Percentiles rank a stretch among this genome's conserved stretches.
Evolutionary conservation across 1,140 invertebrate species (phyloP).

Genomic region (Drosophila mojavensis): DNA sequence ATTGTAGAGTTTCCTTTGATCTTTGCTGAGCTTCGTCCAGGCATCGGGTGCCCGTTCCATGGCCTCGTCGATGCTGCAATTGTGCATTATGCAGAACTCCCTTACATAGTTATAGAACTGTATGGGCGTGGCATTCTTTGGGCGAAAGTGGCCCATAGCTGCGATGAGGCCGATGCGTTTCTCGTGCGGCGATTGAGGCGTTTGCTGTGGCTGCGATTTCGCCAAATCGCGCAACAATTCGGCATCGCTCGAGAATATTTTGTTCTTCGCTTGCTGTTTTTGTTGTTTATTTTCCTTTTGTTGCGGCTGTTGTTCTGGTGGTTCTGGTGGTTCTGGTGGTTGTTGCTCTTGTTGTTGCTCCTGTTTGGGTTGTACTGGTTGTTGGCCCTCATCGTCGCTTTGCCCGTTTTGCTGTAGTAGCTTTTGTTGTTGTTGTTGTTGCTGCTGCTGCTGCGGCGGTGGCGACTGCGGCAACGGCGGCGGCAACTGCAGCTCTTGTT

Average conservation of each 20-base stretch:
- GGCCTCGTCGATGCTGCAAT: constrained; percentile 69
- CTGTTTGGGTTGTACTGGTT: no score
- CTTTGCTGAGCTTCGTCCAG: constrained; percentile 39
- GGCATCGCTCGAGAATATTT: not conserved
- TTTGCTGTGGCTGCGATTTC: not conserved
- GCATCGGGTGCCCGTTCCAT: constrained; percentile 37
- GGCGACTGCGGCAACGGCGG: no score
- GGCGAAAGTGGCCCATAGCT: constrained; percentile 48
- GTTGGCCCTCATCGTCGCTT: no score
- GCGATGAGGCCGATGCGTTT: constrained; percentile 45
- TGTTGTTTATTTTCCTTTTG: no score
- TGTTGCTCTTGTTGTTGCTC: no score
- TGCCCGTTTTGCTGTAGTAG: not conserved
- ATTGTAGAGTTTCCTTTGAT: constrained; percentile 51
- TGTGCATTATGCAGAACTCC: constrained; percentile 67
- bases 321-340: no score
- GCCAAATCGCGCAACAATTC: not conserved
- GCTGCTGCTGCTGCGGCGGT: no score
- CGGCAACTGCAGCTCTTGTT: no score
- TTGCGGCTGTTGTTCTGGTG: no score
- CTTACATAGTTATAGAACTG: constrained; percentile 72
- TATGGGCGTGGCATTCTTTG: constrained; percentile 49
- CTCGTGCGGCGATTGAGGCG: constrained; percentile 8
- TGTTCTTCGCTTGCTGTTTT: not conserved
- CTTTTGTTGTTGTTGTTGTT: no score